phyloP scores from a whole-genome alignment of 23 tunicate genomes.

The Styela plicata region DNA sequence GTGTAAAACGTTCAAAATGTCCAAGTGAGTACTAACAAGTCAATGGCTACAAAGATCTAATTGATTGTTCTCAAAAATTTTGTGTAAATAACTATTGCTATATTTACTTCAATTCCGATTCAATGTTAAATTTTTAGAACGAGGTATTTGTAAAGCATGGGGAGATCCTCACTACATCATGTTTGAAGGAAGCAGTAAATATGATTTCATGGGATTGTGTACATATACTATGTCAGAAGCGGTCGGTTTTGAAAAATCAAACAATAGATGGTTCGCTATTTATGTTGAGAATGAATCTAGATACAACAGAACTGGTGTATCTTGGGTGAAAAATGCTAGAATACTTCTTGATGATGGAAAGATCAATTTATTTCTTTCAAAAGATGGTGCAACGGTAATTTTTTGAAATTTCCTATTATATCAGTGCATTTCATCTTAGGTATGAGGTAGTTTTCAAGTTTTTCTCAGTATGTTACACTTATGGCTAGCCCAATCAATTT shows the following conservation, averaged over 20 bases:
- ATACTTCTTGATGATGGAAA: background rate
- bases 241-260: constrained; percentile 43
- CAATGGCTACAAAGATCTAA: background rate
- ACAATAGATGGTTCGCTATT: constrained; percentile 39
- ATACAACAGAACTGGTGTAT: background rate
- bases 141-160: constrained; percentile 55
- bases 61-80: background rate
- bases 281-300: background rate
- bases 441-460: too few species aligned
- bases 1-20: constrained; percentile 5
- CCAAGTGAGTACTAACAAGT: constrained; percentile 1
- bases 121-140: constrained; percentile 34
- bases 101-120: too few species aligned
- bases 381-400: constrained; percentile 1
- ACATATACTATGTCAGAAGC: constrained; percentile 53
- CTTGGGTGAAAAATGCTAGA: constrained; percentile 16
- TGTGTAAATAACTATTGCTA: too few species aligned
- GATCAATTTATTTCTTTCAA: background rate
- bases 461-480: too few species aligned
- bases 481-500: too few species aligned
- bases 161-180: constrained; percentile 76
- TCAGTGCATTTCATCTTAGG: too few species aligned
- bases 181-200: constrained; percentile 49
- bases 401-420: too few species aligned
- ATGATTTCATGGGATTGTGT: constrained; percentile 75